Conservation (phyloP, 2,113 vertebrate genomes). For the Herpailurus yagouaroundi region DNA sequence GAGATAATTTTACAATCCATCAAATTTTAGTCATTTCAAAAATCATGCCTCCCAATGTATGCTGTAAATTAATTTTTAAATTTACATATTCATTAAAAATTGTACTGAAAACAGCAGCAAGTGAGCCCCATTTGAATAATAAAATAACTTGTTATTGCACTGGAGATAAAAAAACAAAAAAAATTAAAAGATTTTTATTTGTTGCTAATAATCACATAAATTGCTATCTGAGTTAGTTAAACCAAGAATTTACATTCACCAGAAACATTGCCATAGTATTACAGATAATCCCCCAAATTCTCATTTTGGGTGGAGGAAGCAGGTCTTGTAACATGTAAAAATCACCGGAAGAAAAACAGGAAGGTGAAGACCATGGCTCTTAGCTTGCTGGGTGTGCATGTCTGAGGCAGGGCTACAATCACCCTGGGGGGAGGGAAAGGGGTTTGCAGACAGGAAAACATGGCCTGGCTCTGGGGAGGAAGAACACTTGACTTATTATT, state of each 20-base stretch:
- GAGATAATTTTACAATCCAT: slow-evolving; percentile 88
- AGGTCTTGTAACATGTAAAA: background rate
- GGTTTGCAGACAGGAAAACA: background rate
- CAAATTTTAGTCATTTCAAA: slow-evolving; percentile 87
- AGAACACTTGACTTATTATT: background rate
- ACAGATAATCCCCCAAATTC: slow-evolving; percentile 26
- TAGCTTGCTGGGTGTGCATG: fast-evolving
- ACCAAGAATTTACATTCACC: slow-evolving; percentile 79
- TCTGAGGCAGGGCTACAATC: background rate
- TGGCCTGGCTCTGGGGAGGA: background rate
- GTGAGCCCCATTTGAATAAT: slow-evolving; percentile 86
- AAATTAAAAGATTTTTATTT: slow-evolving; percentile 83
- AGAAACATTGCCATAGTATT: slow-evolving; percentile 37
- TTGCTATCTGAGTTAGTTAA: slow-evolving; percentile 84
- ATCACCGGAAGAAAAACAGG: background rate
- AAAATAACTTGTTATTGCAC: slow-evolving; percentile 87
- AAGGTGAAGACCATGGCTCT: background rate
- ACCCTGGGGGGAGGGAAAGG: background rate
- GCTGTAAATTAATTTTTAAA: slow-evolving; percentile 88
- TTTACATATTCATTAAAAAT: slow-evolving; percentile 92
- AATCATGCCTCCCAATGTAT: slow-evolving; percentile 85
- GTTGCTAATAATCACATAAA: slow-evolving; percentile 83
- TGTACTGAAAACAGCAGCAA: slow-evolving; percentile 88
- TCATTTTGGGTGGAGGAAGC: background rate
- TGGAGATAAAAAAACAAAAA: slow-evolving; percentile 79